Base-by-base conservation (phyloP, 2,113 vertebrate genomes). In the Spilogale gracilis region DNA sequence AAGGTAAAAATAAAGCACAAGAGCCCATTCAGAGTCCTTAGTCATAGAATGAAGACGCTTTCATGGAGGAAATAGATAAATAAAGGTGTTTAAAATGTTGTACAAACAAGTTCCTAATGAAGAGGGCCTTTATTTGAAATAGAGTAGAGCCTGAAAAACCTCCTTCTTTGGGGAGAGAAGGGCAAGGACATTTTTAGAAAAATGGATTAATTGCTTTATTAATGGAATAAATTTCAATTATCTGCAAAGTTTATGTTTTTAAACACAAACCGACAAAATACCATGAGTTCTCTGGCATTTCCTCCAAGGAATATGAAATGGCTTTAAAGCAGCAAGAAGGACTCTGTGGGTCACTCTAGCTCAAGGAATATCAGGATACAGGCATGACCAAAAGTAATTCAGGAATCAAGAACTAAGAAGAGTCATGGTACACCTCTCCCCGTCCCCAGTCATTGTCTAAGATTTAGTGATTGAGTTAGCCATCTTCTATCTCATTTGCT, bases 391-490 rank as follows among this genome's bases (percentile, higher is more conserved):
- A 95, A 83, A 91, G 74, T 87, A 92, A 94, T 65, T 90, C 13
- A 93, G 45, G 32, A 91, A 81, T 56, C 18, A 78, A 18, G 1
- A 11, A 83, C 52, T 89, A n/a, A 43, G 3, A 85, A 27, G 18
- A 85, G 23, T 69, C 9, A 76, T 81, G 71, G 6, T 45, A 38
- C 58, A 3, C 21, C 32, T n/a, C 16, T 78, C 7, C 32, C 25
- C 12, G 10, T 4, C 0, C 9, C 21, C 38, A 87, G 45, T 2
- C 89, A 9, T 95, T 84, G 94, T 85, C 65, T 65, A 87, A 92
- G 89, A 96, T 89, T 91, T 56, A 91, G 30, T 91, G 52, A 79
- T 95, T 96, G 16, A 89, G 4, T 80, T 58, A 86, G 38, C 93
- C 38, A 91, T 92, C 92, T 43, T 63, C 45, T 25, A 38, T 91